Conservation (phyloP, 2,797 vertebrate species). For the Pteronotus mesoamericanus region DNA sequence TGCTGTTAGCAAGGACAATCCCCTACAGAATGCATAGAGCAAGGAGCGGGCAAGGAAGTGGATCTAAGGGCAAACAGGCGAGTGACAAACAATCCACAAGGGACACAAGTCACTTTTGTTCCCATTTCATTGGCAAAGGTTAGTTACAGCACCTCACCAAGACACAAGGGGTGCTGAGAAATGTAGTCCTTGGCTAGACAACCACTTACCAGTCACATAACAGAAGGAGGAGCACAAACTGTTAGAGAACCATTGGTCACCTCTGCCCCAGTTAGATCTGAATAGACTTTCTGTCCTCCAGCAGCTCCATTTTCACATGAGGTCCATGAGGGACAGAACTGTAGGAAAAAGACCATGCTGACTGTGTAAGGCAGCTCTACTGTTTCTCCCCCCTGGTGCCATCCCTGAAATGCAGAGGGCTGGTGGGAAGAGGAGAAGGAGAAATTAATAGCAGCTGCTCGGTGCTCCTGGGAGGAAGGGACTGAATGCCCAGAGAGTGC, state of each 20-base stretch:
- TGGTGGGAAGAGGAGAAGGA: neutral
- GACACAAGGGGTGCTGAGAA: neutral
- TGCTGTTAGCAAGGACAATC: neutral
- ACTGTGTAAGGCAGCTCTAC: neutral
- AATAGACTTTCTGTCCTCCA: neutral
- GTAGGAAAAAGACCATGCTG: neutral
- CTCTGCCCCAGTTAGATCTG: neutral
- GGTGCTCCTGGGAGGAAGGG: neutral
- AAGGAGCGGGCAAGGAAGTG: neutral
- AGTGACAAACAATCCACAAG: neutral
- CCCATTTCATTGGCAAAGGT: neutral
- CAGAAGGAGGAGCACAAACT: neutral
- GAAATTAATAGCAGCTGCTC: neutral
- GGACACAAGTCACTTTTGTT: neutral
- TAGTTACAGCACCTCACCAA: neutral
- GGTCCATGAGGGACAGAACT: neutral
- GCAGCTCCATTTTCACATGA: neutral
- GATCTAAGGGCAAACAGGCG: neutral
- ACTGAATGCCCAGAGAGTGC: neutral
- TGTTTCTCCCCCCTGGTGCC: neutral
- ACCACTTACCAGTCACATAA: neutral
- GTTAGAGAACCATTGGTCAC: neutral
- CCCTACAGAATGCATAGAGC: neutral
- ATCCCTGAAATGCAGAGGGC: neutral
- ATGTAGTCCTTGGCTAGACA: neutral